Base-by-base conservation (phyloP, 2,797 vertebrate species). In the Sarcoramphus papa region DNA sequence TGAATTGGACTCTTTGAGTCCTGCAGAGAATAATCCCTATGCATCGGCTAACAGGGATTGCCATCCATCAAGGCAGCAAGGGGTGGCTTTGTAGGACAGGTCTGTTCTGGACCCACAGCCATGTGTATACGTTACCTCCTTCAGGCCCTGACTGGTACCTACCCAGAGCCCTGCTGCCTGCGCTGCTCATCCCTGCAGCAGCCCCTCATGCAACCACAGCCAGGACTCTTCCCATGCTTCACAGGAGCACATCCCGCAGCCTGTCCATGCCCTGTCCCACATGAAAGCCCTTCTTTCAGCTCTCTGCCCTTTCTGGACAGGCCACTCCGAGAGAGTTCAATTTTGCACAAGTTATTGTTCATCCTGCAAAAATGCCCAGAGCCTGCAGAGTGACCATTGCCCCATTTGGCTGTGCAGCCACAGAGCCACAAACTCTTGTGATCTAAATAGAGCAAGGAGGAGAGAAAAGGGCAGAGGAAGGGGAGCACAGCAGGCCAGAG, bases 11-110 rank as follows among this genome's bases (percentile, higher is more conserved):
- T 43, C 62, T 90, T 24, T 60, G 84, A 85, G 78, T 80, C 41
- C 47, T 93, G 53, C 72, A 83, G 86, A 92, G 62, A 91, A 83
- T 88, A 92, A 95, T 93, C 68, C 53, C 68, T 60, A 14, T 85
- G 78, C 73, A 91, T 25, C 1, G 4, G 37, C 68, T 85, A 90
- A 65, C 64, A 65, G 65, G 62, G 62, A 65, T 78, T 62, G 57
- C 33, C 56, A 68, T 94, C 72, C 87, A 53, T 85, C 82, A 88
- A 68, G 67, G 64, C 80, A 88, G 53, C 51, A 76, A 93, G 25
- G 10, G 43, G 20, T 56, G 62, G 72, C 64, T 88, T 85, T 78
- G 35, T 40, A 76, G 84, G 31, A 82, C 4, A 5, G 51, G 53
- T 70, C 72, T 83, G 40, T 72, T 80, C 14, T 6, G 68, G 45